A percentile compares a stretch with the other conserved stretches of the same genome.
These are phyloP conservation scores for Drosophila ficusphila DNA, from an alignment of 1,140 invertebrate species.

Conservation along the genomic window DNA sequence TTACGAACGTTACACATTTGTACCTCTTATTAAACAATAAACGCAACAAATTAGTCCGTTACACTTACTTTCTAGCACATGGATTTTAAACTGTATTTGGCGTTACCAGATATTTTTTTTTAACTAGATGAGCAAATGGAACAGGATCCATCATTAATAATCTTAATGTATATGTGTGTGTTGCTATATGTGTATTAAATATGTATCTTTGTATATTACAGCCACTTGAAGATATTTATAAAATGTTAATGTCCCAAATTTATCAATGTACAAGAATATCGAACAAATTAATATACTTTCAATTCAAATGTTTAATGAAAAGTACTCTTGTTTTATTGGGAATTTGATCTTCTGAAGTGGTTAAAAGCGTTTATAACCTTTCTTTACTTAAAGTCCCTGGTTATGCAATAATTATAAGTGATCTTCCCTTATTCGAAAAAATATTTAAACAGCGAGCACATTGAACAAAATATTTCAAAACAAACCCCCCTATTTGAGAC, in stretches of 20 bases:
- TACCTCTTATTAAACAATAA: conserved; percentile 59
- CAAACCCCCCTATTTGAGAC: not conserved
- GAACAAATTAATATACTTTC: conserved; percentile 63
- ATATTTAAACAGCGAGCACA: not conserved
- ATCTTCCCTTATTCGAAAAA: too few species aligned
- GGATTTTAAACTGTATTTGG: conserved; percentile 32
- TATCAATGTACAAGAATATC: conserved; percentile 68
- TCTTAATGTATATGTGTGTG: conserved; percentile 69
- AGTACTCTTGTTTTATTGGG: not conserved
- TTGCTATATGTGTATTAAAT: conserved; percentile 76
- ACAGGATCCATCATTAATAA: conserved; percentile 37
- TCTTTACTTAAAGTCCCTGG: too few species aligned
- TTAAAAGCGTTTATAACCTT: too few species aligned
- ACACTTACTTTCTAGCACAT: conserved; percentile 61
- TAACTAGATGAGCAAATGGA: conserved; percentile 19
- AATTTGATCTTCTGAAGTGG: too few species aligned
- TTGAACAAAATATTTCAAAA: not conserved
- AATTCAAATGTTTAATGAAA: conserved; percentile 60
- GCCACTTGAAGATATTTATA: conserved; percentile 57
- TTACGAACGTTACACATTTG: conserved; percentile 64
- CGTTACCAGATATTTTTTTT: conserved; percentile 26
- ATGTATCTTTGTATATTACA: conserved; percentile 47
- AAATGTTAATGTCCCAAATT: conserved; percentile 59
- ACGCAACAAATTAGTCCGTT: conserved; percentile 56
- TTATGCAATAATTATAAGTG: too few species aligned